Percentiles rank a stretch among this genome's conserved stretches.
Evolutionary conservation across 2,888 invertebrate species (phyloP).

Genomic region (Vanessa cardui): DNA sequence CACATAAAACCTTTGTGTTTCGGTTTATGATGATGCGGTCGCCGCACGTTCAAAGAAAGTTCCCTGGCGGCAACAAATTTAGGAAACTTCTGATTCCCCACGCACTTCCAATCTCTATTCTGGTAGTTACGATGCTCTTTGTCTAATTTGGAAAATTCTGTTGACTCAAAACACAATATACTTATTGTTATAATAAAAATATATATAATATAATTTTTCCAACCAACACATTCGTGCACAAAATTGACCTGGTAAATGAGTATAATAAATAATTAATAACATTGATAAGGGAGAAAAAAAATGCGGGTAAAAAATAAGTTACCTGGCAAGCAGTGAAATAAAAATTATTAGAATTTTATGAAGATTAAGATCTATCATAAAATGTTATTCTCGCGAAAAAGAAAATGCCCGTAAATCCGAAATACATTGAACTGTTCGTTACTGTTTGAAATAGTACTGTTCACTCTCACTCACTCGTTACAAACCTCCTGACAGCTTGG

Average conservation of each 20-base stretch:
- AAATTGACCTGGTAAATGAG: too few relatives aligned
- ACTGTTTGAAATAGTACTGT: slow-evolving; percentile 16
- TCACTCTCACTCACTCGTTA: slow-evolving; percentile 10
- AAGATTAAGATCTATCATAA: too few relatives aligned
- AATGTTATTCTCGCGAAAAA: background rate
- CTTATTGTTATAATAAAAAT: background rate
- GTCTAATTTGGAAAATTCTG: slow-evolving; percentile 28
- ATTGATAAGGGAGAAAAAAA: too few relatives aligned
- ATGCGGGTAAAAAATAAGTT: too few relatives aligned
- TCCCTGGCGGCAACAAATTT: slow-evolving; percentile 40
- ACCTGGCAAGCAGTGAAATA: too few relatives aligned
- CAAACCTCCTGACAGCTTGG: slow-evolving; percentile 27
- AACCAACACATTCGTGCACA: too few relatives aligned
- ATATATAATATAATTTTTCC: background rate
- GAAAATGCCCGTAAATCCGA: background rate
- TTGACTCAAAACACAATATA: background rate
- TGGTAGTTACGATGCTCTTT: slow-evolving; percentile 34
- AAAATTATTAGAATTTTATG: too few relatives aligned
- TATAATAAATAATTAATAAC: too few relatives aligned
- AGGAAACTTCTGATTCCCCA: slow-evolving; percentile 49
- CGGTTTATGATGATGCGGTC: slow-evolving; percentile 67
- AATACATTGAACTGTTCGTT: background rate
- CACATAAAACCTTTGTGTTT: slow-evolving; percentile 76
- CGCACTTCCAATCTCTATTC: slow-evolving; percentile 34
- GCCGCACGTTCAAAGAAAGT: slow-evolving; percentile 46